Evolutionary conservation across 2,797 vertebrate species (phyloP).

Genomic region (Hydrophis major): DNA sequence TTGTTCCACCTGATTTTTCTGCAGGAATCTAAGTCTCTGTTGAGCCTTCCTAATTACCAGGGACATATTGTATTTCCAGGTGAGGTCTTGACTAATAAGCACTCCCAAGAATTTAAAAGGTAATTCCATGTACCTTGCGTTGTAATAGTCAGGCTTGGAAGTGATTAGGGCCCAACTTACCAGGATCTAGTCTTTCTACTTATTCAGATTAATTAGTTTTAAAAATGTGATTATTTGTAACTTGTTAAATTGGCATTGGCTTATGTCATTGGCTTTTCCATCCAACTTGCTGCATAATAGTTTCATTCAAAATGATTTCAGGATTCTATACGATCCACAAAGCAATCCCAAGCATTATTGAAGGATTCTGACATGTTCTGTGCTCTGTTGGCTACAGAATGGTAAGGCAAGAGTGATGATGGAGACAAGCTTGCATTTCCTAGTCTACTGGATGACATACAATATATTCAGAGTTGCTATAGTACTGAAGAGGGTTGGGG

Average conservation of each 20-base stretch:
- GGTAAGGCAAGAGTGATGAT: neutral
- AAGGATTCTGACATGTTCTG: neutral
- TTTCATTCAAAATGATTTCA: neutral
- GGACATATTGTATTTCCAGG: too few species aligned
- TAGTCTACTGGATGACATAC: neutral
- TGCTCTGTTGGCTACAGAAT: neutral
- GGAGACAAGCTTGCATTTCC: neutral
- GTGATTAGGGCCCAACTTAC: neutral
- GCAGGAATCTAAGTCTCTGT: too few species aligned
- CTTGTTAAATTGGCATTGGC: slow-evolving; percentile 26
- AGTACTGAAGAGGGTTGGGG: neutral
- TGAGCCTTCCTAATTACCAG: too few species aligned
- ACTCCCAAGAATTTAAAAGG: neutral
- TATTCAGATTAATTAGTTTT: slow-evolving; percentile 43
- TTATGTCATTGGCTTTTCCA: neutral
- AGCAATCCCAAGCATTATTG: neutral
- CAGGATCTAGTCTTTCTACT: slow-evolving; percentile 23
- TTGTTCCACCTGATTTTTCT: too few species aligned
- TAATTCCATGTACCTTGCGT: neutral
- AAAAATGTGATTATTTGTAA: slow-evolving; percentile 39
- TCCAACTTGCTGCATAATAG: neutral
- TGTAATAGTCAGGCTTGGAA: neutral
- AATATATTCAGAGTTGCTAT: neutral
- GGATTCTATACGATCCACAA: neutral
- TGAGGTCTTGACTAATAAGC: too few species aligned